These are phyloP conservation scores for Slavum lentiscoides DNA, from an alignment of 2,888 invertebrate genomes.

Conservation along the genomic window DNA sequence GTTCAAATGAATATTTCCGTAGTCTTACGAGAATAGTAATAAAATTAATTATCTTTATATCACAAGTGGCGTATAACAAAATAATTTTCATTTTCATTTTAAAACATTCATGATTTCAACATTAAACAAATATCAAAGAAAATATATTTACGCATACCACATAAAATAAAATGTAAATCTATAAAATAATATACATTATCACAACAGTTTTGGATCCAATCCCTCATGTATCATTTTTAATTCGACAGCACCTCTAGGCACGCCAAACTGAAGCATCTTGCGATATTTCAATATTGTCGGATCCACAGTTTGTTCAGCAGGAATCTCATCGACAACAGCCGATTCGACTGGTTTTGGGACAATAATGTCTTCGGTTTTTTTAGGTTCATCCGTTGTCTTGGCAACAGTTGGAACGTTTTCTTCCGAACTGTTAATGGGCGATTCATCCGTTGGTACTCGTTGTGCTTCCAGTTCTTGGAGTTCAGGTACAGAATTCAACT, in stretches of 20 bases:
- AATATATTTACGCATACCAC: neutral
- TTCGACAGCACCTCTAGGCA: conserved; percentile 79
- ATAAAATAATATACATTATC: conserved; percentile 58
- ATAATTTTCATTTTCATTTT: neutral
- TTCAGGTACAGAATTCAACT: conserved; percentile 66
- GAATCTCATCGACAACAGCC: neutral
- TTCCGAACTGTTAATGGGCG: neutral
- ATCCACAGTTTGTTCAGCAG: conserved; percentile 15
- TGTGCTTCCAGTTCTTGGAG: conserved; percentile 57
- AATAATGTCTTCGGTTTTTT: conserved; percentile 32
- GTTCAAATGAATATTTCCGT: no score
- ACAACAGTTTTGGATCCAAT: conserved; percentile 73
- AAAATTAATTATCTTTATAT: neutral
- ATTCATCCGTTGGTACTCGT: neutral
- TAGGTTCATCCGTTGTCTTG: conserved; percentile 30
- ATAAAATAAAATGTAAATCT: conserved; percentile 4
- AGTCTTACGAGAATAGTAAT: neutral
- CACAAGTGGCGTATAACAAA: no score
- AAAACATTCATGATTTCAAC: neutral
- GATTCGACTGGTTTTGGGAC: conserved; percentile 15
- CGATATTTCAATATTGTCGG: conserved; percentile 50
- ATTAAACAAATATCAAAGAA: neutral
- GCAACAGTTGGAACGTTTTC: conserved; percentile 1
- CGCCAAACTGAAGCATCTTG: conserved; percentile 88
- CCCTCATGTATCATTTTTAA: conserved; percentile 82